Conservation (phyloP, 2,888 invertebrate genomes). For the Sphecodes monilicornis region DNA sequence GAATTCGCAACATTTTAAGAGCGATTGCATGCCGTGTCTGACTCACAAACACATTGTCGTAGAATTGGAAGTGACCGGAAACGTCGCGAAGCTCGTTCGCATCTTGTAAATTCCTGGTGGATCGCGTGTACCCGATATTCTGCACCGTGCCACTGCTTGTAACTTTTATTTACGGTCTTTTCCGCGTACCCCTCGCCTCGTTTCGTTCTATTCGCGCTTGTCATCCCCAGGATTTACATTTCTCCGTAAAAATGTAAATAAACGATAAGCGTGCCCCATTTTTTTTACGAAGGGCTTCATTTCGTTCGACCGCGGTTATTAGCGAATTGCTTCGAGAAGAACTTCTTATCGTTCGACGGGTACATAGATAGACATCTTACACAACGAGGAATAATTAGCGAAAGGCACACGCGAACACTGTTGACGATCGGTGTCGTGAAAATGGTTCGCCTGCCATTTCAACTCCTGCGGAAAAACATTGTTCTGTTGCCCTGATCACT, state of each 20-base stretch:
- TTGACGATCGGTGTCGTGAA: constrained; percentile 9
- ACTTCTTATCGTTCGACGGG: constrained; percentile 16
- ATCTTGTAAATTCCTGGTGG: neutral
- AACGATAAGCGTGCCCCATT: constrained; percentile 9
- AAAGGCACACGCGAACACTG: constrained; percentile 35
- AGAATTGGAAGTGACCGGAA: neutral
- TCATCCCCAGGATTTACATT: constrained; percentile 24
- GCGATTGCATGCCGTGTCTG: neutral
- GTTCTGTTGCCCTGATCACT: too few species aligned
- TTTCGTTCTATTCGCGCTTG: neutral
- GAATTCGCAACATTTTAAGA: neutral
- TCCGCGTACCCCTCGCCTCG: neutral
- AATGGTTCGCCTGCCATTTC: constrained; percentile 32
- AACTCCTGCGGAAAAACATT: neutral
- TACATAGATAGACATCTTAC: constrained; percentile 43
- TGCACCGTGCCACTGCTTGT: neutral
- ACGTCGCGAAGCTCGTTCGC: neutral
- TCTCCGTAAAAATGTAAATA: constrained; percentile 26
- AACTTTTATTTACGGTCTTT: constrained; percentile 12
- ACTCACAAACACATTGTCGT: neutral
- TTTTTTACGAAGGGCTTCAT: constrained; percentile 8
- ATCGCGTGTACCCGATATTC: constrained; percentile 2
- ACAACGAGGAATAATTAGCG: constrained; percentile 30
- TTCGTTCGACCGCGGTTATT: constrained; percentile 1
- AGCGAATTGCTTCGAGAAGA: constrained; percentile 8